Evolutionary conservation across 2,888 invertebrate genomes (phyloP), one percentile per base, ranked within the genome.

Genomic region (Cecidostiba fungosa): DNA sequence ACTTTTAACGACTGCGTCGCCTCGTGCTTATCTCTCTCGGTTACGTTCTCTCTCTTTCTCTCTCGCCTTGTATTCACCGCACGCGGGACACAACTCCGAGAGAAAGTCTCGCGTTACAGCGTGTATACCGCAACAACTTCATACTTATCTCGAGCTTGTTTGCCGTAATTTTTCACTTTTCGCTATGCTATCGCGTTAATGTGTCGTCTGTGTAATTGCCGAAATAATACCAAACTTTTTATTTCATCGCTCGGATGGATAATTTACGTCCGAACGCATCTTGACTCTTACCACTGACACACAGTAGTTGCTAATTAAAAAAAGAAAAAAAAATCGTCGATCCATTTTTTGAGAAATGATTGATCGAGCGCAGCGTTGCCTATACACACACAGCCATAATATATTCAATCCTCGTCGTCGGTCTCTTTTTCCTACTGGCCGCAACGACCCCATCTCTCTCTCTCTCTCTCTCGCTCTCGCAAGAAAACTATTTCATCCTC

Each of bases 401-500:
- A 84, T 78, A 86, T 86, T 86, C 86, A 84, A 84, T 82, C 78
- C 86, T 86, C 81, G 84, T 86, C 54, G 54, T 66, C 29, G 32
- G 69, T 82, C 76, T 72, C 80, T 76, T 76, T 80, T 77, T 62
- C 69, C 72, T 59, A 72, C 72, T 39, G 39, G 36, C 70, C 72
- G 69, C 69, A 39, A n/a, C 39, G n/a, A 36, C 47, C 39, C n/a
- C 32, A 32, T 14, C 23, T 23, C 72, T 43, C 32, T 29, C 54
- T 66, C 74, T 73, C 73, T n/a, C 6, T 23, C 26, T 32, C 26
- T 32, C 54, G 16, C 10, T 50, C 50, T 26, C 50, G 59, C 79
- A 85, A 87, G 82, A 85, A 87, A 87, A 87, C 82, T 85, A 87
- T 87, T 87, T 85, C 79, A 85, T 85, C 79, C 82, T 83, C 26